Percentiles rank a stretch among this genome's conserved stretches.
Conservation (phyloP, 2,888 invertebrate genomes). For the Amblyteles armatorius region DNA sequence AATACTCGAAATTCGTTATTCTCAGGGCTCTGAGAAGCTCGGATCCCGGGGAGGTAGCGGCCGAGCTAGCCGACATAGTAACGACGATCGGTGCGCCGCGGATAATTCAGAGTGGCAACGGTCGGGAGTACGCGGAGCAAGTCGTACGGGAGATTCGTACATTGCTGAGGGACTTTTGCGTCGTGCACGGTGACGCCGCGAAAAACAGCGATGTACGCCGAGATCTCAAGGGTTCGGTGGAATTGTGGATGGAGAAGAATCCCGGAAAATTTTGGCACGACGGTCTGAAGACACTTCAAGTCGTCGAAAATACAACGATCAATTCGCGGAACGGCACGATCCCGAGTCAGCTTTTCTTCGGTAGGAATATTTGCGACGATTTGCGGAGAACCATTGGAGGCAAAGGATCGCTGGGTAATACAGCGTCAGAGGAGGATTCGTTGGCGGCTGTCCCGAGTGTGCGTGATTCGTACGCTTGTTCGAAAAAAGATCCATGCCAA, state of each 20-base stretch:
- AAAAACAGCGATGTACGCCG: constrained; percentile 58
- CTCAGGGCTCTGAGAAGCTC: constrained; percentile 72
- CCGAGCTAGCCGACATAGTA: constrained; percentile 74
- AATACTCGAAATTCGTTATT: constrained; percentile 75
- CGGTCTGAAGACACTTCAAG: constrained; percentile 75
- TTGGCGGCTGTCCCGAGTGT: background rate
- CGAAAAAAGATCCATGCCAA: background rate
- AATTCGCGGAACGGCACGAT: constrained; percentile 69
- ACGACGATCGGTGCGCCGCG: constrained; percentile 77
- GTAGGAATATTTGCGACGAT: constrained; percentile 70
- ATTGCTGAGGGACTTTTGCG: constrained; percentile 73
- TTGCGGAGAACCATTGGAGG: constrained; percentile 60
- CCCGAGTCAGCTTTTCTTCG: constrained; percentile 76
- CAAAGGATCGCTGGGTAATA: constrained; percentile 49
- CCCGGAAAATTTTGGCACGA: constrained; percentile 74
- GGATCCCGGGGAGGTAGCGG: constrained; percentile 72
- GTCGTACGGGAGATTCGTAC: constrained; percentile 73
- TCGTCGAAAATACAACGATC: constrained; percentile 75
- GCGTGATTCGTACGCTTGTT: background rate
- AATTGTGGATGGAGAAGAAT: constrained; percentile 74
- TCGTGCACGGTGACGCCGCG: constrained; percentile 73
- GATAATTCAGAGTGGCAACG: constrained; percentile 77
- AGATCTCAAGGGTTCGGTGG: constrained; percentile 73
- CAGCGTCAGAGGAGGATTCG: constrained; percentile 72
- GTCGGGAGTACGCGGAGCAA: constrained; percentile 74